Evolutionary conservation across 1,140 invertebrate genomes (phyloP), one percentile per base, ranked within the genome.

Genomic region (Tetramorium parvispinum): DNA sequence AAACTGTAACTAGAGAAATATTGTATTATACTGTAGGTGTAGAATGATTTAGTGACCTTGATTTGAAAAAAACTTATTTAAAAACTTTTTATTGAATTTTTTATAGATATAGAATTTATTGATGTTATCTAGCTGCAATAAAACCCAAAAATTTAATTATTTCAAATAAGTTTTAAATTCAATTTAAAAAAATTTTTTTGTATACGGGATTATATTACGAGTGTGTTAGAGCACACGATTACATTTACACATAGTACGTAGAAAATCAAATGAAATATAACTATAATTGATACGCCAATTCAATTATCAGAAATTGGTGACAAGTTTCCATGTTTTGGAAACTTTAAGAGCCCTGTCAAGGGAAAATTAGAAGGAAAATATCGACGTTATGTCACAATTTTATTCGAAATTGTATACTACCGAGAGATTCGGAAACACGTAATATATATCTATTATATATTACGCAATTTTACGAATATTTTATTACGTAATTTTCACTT

Each of bases 181-280:
- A 13, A 4, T 24, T 13, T 57, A 13, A 11, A 24, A 59, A 24
- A 11, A 59, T 4, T 59, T 59, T 11, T 59, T 5, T 59, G 13
- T 46, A 13, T 46, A 2, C 3, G 46, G 2, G 2, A 46, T 77
- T 65, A 78, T 8, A 37, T 65, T 65, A 13, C 3, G 6, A 65
- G 18, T 7, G 18, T 7, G 5, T 18, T 46, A 77, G 43, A n/a
- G 49, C 11, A 46, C 27, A 65, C 18, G n/a, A 13, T 49, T 65
- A 8, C 18, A 65, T 78, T 65, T 51, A 46, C 55, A 16, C 7
- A 32, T 18, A 32, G 13, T 40, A 77, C 57, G 76, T 65, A 78
- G 24, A 32, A 43, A 78, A 13, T 24, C 70, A 13, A 73, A 55
- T 73, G 59, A 78, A 65, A 66, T 78, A 78, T 65, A 63, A 13